phyloP scores from a whole-genome alignment of 35 echinoderm and acorn worm species.

The Holothuria glaberrima region DNA sequence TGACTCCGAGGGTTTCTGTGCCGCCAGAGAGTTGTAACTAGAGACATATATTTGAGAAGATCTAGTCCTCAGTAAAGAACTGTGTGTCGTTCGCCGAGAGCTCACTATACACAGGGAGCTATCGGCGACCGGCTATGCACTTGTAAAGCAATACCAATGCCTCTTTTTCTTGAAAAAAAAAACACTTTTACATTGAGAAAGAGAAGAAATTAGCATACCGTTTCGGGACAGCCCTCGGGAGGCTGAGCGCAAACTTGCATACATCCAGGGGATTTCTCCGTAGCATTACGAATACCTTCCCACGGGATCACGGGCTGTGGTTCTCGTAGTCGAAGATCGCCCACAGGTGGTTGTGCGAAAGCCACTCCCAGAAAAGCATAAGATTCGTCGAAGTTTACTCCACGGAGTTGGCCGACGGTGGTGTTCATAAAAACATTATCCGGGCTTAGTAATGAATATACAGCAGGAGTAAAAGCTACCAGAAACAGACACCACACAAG shows the following conservation, averaged over 20 bases:
- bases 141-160: too few relatives aligned
- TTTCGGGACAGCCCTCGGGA: conserved; percentile 19
- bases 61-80: too few relatives aligned
- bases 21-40: too few relatives aligned
- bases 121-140: too few relatives aligned
- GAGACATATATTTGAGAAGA: too few relatives aligned
- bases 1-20: too few relatives aligned
- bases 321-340: conserved; percentile 52
- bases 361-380: conserved; percentile 71
- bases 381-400: neutral
- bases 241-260: conserved; percentile 36
- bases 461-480: neutral
- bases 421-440: conserved; percentile 26
- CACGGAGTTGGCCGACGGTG: conserved; percentile 33
- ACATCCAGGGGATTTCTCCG: conserved; percentile 38
- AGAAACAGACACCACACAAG: neutral
- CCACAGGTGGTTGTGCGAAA: conserved; percentile 70
- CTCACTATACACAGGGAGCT: too few relatives aligned
- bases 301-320: conserved; percentile 57
- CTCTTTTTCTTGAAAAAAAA: too few relatives aligned
- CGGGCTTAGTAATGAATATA: neutral
- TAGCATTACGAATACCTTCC: conserved; percentile 54
- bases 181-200: too few relatives aligned
- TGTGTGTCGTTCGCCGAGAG: too few relatives aligned
- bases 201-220: neutral